A percentile compares a stretch with the other conserved stretches of the same genome.
Evolutionary conservation across 2,888 invertebrate species (phyloP).

Genomic region (Carpatolechia fugitivella): DNA sequence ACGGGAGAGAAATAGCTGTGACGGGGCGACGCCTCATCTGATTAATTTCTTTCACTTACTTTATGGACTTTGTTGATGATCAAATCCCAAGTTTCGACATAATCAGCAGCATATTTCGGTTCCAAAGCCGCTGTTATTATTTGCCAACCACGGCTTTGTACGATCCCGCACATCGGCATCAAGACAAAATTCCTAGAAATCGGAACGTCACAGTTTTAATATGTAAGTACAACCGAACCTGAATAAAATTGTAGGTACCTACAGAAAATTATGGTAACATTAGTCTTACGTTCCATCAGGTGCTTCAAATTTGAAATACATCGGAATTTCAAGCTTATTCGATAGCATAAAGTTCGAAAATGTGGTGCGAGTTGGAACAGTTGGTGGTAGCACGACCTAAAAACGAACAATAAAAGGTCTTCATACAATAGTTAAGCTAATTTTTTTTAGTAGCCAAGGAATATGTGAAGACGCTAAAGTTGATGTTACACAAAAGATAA

Average conservation of each 20-base stretch:
- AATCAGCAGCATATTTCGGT: constrained; percentile 58
- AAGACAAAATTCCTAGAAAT: constrained; percentile 55
- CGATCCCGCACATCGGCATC: constrained; percentile 68
- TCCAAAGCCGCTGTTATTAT: constrained; percentile 69
- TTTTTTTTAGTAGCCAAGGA: too few species aligned
- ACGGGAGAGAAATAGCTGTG: too few species aligned
- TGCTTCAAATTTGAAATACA: constrained; percentile 63
- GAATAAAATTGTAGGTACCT: too few species aligned
- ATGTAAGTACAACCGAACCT: too few species aligned
- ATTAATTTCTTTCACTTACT: constrained; percentile 40
- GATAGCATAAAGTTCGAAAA: constrained; percentile 66
- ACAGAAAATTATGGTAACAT: too few species aligned
- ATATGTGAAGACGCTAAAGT: too few species aligned
- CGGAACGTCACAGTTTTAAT: neutral
- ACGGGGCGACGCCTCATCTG: too few species aligned
- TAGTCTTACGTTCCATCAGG: constrained; percentile 58
- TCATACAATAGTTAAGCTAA: too few species aligned
- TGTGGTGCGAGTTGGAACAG: constrained; percentile 61
- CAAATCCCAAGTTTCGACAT: constrained; percentile 66
- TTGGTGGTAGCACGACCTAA: constrained; percentile 66
- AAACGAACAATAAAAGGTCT: neutral
- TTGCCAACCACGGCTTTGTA: constrained; percentile 66
- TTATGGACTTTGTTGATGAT: constrained; percentile 59
- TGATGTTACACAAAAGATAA: neutral
- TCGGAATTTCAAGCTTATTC: constrained; percentile 60